Conservation (phyloP, 1,140 invertebrate species). For the Drosophila yakuba region DNA sequence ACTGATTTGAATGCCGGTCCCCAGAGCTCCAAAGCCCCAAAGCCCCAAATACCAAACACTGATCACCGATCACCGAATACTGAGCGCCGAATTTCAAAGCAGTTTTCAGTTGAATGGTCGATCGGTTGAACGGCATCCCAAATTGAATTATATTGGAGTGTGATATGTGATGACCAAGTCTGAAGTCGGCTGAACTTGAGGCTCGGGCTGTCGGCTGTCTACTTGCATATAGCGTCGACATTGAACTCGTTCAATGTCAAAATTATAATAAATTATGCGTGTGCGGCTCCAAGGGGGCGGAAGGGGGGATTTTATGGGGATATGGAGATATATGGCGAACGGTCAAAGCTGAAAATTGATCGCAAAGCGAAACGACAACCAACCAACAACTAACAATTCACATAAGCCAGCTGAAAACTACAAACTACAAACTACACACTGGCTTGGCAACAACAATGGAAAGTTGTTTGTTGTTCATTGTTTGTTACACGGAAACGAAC, state of each 20-base stretch:
- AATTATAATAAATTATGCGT: constrained; percentile 80
- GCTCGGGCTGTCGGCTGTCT: constrained; percentile 27
- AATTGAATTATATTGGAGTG: constrained; percentile 49
- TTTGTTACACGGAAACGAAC: constrained; percentile 75
- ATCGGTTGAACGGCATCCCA: constrained; percentile 37
- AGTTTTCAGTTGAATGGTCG: constrained; percentile 55
- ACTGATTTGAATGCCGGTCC: constrained; percentile 54
- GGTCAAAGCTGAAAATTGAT: constrained; percentile 52
- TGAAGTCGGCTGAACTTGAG: constrained; percentile 36
- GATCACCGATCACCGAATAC: constrained; percentile 9
- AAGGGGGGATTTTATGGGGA: not conserved
- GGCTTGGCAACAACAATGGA: constrained; percentile 57
- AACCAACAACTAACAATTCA: constrained; percentile 22
- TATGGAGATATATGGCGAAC: not conserved
- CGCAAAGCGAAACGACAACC: constrained; percentile 30
- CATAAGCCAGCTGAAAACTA: constrained; percentile 13
- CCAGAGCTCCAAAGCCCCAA: not conserved
- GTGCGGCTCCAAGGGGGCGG: constrained; percentile 15
- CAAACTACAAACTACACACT: not conserved
- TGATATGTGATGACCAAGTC: constrained; percentile 30
- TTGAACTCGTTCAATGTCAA: constrained; percentile 82
- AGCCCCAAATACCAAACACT: not conserved
- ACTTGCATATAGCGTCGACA: constrained; percentile 70
- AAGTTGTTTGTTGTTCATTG: constrained; percentile 70
- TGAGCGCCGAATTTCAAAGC: constrained; percentile 17